A percentile compares a stretch with the other conserved stretches of the same genome.
These are phyloP conservation scores for Portunus trituberculatus DNA, from an alignment of 1,140 invertebrate genomes.

Conservation along the genomic window DNA sequence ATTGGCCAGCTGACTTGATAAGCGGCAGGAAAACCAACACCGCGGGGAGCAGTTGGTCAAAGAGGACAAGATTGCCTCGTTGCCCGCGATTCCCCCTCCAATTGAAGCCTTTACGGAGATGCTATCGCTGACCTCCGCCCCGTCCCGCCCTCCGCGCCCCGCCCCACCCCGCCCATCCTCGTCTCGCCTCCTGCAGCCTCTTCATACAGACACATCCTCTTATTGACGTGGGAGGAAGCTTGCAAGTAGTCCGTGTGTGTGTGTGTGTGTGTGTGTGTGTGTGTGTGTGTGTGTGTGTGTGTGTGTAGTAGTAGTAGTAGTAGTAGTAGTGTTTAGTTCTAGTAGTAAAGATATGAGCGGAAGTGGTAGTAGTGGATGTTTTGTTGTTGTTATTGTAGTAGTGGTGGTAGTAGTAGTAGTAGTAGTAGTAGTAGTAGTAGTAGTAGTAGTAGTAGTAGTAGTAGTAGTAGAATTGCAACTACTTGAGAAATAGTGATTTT, in stretches of 20 bases:
- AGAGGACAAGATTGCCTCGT: background rate
- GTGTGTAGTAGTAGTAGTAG: too few relatives aligned
- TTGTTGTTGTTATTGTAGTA: too few relatives aligned
- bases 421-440: too few relatives aligned
- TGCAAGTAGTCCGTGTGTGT: background rate
- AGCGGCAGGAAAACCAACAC: background rate
- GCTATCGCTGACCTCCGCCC: background rate
- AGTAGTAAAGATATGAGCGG: too few relatives aligned
- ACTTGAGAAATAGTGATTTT: too few relatives aligned
- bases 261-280: conserved; percentile 38
- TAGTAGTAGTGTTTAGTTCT: too few relatives aligned
- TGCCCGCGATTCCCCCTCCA: background rate
- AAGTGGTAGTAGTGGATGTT: too few relatives aligned
- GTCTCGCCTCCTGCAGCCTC: background rate
- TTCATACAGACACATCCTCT: too few relatives aligned
- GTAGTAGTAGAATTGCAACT: too few relatives aligned
- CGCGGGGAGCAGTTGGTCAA: background rate
- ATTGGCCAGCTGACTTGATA: background rate
- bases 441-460: too few relatives aligned
- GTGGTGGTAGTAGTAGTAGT: too few relatives aligned
- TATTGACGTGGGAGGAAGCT: background rate
- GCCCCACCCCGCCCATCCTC: background rate
- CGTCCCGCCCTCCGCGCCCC: background rate
- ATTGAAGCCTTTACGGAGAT: background rate
- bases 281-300: conserved; percentile 27